Evolutionary conservation across 2,113 vertebrate species (phyloP), one percentile per base, ranked within the genome.

Genomic region (Syrrhaptes paradoxus): DNA sequence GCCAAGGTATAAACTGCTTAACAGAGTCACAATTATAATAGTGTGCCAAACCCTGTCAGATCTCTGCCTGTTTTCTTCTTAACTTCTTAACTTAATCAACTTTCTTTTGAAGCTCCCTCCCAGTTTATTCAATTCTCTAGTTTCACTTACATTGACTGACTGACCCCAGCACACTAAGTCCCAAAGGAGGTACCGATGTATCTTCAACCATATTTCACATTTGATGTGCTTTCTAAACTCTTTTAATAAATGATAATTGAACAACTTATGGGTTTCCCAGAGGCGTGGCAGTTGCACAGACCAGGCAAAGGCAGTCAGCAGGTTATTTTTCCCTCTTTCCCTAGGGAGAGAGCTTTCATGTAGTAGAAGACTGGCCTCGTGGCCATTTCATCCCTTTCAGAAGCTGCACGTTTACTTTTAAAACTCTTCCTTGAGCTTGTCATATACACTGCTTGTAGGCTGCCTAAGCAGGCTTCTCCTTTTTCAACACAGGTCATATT

Each of bases 401-500:
- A 74, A 83, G 38, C 9, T 14, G 7, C 29, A 28, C 1, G 8
- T n/a, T 49, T 49, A 20, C 46, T 49, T 84, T 61, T 28, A 32
- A 17, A 54, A 48, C 2, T 1, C 55, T 49, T 31, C 61, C 38
- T n/a, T 5, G 8, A 26, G 19, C 6, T 31, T 22, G 4, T 10
- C 31, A 21, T 5, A 25, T 2, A 22, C 13, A 5, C 26, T 5
- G 2, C 21, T 45, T 41, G 12, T 1, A 58, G 13, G 38, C 38
- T 45, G 20, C 38, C 72, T 34, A 36, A 58, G 31, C 19, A 68
- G 31, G 31, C 45, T 68, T 43, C 38, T 48, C 17, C 20, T 31
- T 66, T 46, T 28, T 13, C 48, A 13, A 10, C 0, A 0, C 1
- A 7, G 17, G 29, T 10, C 26, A 7, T 9, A 46, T 24, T 70